Conservation (phyloP, 1,140 invertebrate genomes). For the Cataglyphis hispanica region DNA sequence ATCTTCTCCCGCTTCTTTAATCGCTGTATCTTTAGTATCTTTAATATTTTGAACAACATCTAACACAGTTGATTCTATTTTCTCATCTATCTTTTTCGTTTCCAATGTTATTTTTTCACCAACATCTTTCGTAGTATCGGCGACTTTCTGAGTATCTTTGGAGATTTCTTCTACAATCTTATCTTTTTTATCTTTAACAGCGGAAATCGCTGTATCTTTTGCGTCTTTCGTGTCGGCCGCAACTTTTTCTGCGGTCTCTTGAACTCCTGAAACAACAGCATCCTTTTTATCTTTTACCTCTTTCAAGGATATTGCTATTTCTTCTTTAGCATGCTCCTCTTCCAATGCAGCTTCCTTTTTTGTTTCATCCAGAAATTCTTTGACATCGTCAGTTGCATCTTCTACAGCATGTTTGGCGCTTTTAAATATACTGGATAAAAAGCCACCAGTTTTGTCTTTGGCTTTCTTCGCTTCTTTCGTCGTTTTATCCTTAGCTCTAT, state of each 20-base stretch:
- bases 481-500: background rate
- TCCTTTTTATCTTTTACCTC: slow-evolving; percentile 65
- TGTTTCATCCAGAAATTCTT: slow-evolving; percentile 66
- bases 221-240: slow-evolving; percentile 13
- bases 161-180: slow-evolving; percentile 63
- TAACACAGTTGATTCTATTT: background rate
- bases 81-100: slow-evolving; percentile 20
- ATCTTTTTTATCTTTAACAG: slow-evolving; percentile 59
- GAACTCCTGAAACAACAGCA: background rate
- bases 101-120: background rate
- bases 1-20: slow-evolving; percentile 63
- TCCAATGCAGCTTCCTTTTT: slow-evolving; percentile 64
- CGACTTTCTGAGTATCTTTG: slow-evolving; percentile 33
- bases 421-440: slow-evolving; percentile 73
- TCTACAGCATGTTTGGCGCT: slow-evolving; percentile 68
- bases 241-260: slow-evolving; percentile 18
- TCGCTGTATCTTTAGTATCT: slow-evolving; percentile 51
- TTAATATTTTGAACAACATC: background rate
- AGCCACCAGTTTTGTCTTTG: slow-evolving; percentile 64
- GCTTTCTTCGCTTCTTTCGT: slow-evolving; percentile 59
- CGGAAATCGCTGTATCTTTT: slow-evolving; percentile 37
- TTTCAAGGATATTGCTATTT: background rate
- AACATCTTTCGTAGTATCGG: background rate
- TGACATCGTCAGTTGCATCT: slow-evolving; percentile 62
- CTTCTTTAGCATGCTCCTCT: slow-evolving; percentile 27